phyloP scores from a whole-genome alignment of 1,140 invertebrate species.

The Oreohelix idahoensis region DNA sequence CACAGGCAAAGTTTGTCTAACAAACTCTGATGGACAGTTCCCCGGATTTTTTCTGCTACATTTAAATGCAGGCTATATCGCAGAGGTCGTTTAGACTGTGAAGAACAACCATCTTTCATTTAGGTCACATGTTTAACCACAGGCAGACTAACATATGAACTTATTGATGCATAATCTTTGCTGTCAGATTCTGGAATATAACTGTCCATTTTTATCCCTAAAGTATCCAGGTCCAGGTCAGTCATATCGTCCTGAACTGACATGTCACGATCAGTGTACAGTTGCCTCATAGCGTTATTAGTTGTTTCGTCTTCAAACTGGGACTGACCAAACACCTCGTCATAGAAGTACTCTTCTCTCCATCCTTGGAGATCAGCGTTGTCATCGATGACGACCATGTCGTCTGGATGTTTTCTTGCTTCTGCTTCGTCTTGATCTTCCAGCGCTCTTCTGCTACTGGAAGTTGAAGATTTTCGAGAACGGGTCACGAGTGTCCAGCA shows the following conservation, averaged over 20 bases:
- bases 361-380: not conserved
- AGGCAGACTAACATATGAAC: too few species aligned
- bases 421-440: not conserved
- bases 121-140: too few species aligned
- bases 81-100: too few species aligned
- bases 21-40: too few species aligned
- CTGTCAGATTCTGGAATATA: too few species aligned
- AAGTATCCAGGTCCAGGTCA: conserved; percentile 21
- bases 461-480: conserved; percentile 24
- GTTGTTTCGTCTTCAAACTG: conserved; percentile 35
- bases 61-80: too few species aligned
- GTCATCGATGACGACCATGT: conserved; percentile 32
- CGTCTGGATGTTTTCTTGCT: not conserved
- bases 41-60: too few species aligned
- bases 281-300: conserved; percentile 22
- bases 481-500: not conserved
- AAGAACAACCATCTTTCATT: too few species aligned
- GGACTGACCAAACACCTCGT: conserved; percentile 38
- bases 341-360: conserved; percentile 35
- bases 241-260: not conserved
- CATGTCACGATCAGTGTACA: not conserved
- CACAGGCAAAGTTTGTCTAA: too few species aligned
- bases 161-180: too few species aligned
- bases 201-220: conserved; percentile 4
- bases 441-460: conserved; percentile 33